Conservation (phyloP, 2,888 invertebrate species). For the Drosophila percnosoma region DNA sequence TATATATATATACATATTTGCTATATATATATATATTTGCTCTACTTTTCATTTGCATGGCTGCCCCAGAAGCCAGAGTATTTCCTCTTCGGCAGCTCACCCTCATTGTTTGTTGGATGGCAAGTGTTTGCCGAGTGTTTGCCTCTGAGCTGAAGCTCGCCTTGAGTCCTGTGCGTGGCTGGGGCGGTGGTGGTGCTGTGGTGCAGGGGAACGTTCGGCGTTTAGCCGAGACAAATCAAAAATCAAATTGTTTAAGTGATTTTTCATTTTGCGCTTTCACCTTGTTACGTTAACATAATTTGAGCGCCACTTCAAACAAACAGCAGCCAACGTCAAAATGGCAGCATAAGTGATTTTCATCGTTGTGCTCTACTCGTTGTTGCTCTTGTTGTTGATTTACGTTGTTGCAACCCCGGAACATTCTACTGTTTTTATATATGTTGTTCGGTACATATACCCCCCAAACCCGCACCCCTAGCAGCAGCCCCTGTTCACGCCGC, state of each 20-base stretch:
- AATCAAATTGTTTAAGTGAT: conserved; percentile 81
- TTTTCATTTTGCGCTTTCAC: conserved; percentile 81
- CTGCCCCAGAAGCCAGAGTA: conserved; percentile 15
- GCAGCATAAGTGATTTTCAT: conserved; percentile 73
- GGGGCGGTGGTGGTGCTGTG: no score
- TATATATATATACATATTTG: no score
- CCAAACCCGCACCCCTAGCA: background rate
- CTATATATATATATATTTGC: background rate
- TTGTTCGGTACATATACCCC: conserved; percentile 49
- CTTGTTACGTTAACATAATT: conserved; percentile 82
- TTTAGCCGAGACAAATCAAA: conserved; percentile 62
- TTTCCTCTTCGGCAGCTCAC: conserved; percentile 4
- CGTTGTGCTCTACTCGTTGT: conserved; percentile 25
- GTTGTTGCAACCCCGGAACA: conserved; percentile 28
- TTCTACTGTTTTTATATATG: conserved; percentile 58
- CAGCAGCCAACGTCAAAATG: conserved; percentile 58
- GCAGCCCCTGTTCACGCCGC: conserved; percentile 3
- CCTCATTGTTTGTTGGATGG: background rate
- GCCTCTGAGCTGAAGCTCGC: background rate
- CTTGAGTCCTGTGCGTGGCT: background rate
- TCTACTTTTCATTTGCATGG: background rate
- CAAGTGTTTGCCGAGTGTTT: background rate
- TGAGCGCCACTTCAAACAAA: conserved; percentile 70
- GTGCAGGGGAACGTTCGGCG: background rate
- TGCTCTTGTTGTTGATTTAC: conserved; percentile 27